Conservation (phyloP, 2,113 vertebrate genomes). For the Cyanoramphus novaezelandiae region DNA sequence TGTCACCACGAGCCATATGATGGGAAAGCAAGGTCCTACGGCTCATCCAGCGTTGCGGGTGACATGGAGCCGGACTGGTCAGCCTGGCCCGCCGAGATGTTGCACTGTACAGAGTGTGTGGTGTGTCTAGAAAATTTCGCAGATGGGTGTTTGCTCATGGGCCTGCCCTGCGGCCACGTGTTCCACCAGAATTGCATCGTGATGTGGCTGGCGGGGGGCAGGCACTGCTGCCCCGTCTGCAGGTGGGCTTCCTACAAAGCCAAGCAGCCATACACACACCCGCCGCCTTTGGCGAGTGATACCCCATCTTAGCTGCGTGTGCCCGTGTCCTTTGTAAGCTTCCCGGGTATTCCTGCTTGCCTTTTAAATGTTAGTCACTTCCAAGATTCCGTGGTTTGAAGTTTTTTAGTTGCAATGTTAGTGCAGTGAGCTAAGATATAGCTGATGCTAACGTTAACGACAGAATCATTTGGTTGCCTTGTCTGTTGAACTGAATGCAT, state of each 20-base stretch:
- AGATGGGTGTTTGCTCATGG: slow-evolving; percentile 86
- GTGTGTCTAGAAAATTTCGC: slow-evolving; percentile 95
- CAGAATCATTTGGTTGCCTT: slow-evolving; percentile 79
- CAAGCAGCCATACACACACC: slow-evolving; percentile 78
- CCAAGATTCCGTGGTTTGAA: slow-evolving; percentile 78
- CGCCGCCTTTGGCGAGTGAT: slow-evolving; percentile 52
- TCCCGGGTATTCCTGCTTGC: slow-evolving; percentile 80
- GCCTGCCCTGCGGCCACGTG: slow-evolving; percentile 91
- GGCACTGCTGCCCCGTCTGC: slow-evolving; percentile 95
- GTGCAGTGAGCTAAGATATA: slow-evolving; percentile 78
- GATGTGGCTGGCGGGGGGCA: slow-evolving; percentile 88
- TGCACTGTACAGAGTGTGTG: slow-evolving; percentile 93
- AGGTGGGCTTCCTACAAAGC: slow-evolving; percentile 96
- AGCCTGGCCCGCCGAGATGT: slow-evolving; percentile 83
- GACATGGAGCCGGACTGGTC: slow-evolving; percentile 82
- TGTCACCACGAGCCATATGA: not conserved
- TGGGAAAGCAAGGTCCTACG: slow-evolving; percentile 13
- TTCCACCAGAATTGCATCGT: slow-evolving; percentile 97
- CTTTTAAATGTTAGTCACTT: slow-evolving; percentile 85
- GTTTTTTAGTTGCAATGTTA: slow-evolving; percentile 83
- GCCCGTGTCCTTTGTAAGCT: slow-evolving; percentile 70
- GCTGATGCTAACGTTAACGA: slow-evolving; percentile 74
- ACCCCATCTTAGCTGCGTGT: slow-evolving; percentile 66
- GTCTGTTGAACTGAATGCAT: slow-evolving; percentile 75
- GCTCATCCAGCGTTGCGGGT: slow-evolving; percentile 1